phyloP scores from a whole-genome alignment of 2,797 vertebrate genomes.

The Todus mexicanus region DNA sequence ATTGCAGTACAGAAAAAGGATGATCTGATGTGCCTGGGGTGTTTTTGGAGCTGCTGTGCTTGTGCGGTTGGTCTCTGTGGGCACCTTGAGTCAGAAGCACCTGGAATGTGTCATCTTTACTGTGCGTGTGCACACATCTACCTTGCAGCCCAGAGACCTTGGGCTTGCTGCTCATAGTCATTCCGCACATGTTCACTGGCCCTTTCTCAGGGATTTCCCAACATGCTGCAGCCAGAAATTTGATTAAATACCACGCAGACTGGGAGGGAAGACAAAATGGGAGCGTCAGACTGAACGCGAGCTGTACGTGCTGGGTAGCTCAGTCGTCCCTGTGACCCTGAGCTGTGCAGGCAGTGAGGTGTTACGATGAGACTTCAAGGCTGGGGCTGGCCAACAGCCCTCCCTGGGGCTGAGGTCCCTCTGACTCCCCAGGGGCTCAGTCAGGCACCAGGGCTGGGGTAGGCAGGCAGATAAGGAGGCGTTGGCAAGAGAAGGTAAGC shows the following conservation, averaged over 20 bases:
- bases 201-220: not conserved
- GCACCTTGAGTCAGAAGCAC: not conserved
- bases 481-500: not conserved
- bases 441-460: not conserved
- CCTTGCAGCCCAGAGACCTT: not conserved
- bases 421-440: rapidly evolving
- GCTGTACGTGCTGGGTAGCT: not conserved
- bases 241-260: not conserved
- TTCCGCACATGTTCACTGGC: not conserved
- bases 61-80: not conserved
- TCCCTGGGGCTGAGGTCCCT: not conserved
- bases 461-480: not conserved
- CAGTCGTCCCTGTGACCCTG: not conserved
- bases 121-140: not conserved
- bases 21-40: not conserved
- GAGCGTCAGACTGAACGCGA: not conserved
- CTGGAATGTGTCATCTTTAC: not conserved
- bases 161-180: not conserved
- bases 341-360: not conserved
- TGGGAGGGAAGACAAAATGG: not conserved
- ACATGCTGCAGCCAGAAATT: not conserved
- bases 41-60: not conserved
- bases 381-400: not conserved
- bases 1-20: not conserved
- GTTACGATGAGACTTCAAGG: rapidly evolving